These are phyloP conservation scores for Ctenochaetus hawaiiensis DNA, from an alignment of 2,797 vertebrate species.

Conservation along the genomic window DNA sequence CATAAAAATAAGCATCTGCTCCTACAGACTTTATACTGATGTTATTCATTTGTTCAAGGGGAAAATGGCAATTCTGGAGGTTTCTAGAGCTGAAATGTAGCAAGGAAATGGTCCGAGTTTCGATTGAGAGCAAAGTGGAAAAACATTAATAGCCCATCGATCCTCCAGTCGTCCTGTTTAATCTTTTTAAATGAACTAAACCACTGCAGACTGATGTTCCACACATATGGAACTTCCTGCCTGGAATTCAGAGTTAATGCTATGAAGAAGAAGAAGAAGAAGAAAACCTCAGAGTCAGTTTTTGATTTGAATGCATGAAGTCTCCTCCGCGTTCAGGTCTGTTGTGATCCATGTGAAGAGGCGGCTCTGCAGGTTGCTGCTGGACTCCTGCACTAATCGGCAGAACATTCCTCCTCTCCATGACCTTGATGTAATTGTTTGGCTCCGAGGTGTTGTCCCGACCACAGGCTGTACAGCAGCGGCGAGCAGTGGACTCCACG, in stretches of 20 bases:
- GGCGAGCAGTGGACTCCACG: constrained; percentile 41
- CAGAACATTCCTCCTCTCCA: constrained; percentile 81
- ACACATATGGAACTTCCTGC: not conserved
- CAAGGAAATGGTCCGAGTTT: constrained; percentile 21
- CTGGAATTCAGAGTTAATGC: not conserved
- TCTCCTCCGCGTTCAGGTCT: not conserved
- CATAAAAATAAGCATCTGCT: not conserved
- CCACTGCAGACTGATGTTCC: not conserved
- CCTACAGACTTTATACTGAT: not conserved
- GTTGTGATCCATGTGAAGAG: not conserved
- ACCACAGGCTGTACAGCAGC: constrained; percentile 57
- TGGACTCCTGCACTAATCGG: constrained; percentile 71
- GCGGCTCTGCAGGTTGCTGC: constrained; percentile 50
- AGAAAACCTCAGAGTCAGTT: not conserved
- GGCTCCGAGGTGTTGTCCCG: constrained; percentile 78
- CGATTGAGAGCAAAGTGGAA: constrained; percentile 5
- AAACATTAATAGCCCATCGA: not conserved
- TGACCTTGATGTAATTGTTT: constrained; percentile 84
- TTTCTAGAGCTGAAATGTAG: not conserved
- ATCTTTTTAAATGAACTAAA: not conserved
- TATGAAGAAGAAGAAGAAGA: not conserved
- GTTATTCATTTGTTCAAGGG: not conserved
- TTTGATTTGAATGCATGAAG: not conserved
- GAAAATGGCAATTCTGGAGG: not conserved
- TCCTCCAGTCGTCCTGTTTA: not conserved